Base-by-base conservation (phyloP, 1,140 invertebrate genomes). In the Anoplolepis gracilipes region DNA sequence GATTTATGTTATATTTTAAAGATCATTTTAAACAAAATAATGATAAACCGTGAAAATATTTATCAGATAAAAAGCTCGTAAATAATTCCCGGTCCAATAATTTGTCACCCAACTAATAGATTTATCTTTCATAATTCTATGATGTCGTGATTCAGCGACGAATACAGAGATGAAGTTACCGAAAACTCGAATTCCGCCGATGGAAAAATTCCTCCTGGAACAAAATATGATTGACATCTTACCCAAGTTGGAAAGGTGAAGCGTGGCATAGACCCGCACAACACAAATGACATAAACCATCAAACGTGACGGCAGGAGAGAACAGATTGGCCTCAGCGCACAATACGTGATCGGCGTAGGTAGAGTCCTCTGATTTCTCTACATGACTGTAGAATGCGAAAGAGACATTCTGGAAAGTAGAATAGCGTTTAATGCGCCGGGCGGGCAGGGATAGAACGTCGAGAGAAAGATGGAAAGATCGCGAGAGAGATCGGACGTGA, bases 291-390 rank as follows among this genome's bases (percentile, higher is more conserved):
- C 92, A 91, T 91, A 92, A 92, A 92, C 88, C 89, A 88, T 92
- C 92, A 92, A 91, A 91, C 90, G 88, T 91, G 91, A 93, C 86
- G 88, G 87, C 89, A 76, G 65, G 61, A 90, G 89, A 90, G 87
- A 90, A 62, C 90, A 92, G 89, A 92, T 92, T 92, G 89, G 88
- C 73, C 75, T 86, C 79, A 55, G 84, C 85, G 81, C 85, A 49
- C n/a, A 65, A 81, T 92, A 93, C 92, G 92, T 93, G 92, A 93
- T 88, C 91, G 90, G 90, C 91, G 85, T 91, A 67, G 85, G 75
- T 87, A 92, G 85, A 73, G 69, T 72, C 49, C 89, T 72, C 57
- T 84, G 79, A 84, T 88, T 91, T 81, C 85, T 81, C 64, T 49
- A 49, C 22, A 25, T 89, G 30, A 30, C 36, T 22, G 57, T 6